Percentiles rank a stretch among this genome's conserved stretches.
Conservation (phyloP, 2,888 invertebrate species). For the Watsonalla cultraria region DNA sequence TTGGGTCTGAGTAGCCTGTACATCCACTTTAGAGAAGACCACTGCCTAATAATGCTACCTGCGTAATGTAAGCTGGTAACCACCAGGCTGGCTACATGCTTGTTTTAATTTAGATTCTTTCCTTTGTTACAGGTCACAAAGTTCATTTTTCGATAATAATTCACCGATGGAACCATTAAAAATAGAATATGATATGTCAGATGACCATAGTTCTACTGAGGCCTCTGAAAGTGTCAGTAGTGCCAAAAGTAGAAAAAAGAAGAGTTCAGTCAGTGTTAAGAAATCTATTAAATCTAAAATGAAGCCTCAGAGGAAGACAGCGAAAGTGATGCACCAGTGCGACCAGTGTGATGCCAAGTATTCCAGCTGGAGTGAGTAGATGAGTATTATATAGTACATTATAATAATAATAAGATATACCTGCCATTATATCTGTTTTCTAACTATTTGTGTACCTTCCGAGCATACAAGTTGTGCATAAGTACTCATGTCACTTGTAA, state of each 20-base stretch:
- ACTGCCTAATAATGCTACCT: no score
- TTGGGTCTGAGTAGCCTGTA: no score
- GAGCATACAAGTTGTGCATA: no score
- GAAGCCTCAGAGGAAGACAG: slow-evolving; percentile 26
- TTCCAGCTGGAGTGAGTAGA: slow-evolving; percentile 47
- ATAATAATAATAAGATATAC: not conserved
- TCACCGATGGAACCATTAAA: slow-evolving; percentile 26
- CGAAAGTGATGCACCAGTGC: slow-evolving; percentile 53
- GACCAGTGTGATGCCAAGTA: slow-evolving; percentile 65
- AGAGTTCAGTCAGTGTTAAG: slow-evolving; percentile 25
- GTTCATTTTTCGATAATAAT: slow-evolving; percentile 39
- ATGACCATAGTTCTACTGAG: slow-evolving; percentile 29
- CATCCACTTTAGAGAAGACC: no score
- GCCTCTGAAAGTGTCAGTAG: not conserved
- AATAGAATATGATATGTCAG: slow-evolving; percentile 38
- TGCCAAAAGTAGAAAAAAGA: slow-evolving; percentile 6
- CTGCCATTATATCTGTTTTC: not conserved
- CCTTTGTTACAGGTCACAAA: slow-evolving; percentile 40
- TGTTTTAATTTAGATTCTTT: not conserved
- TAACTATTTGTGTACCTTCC: no score
- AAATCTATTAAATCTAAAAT: slow-evolving; percentile 25
- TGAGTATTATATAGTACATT: not conserved
- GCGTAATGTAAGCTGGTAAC: no score
- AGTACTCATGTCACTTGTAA: no score
- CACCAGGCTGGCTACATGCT: no score